Conservation (phyloP, 2,797 vertebrate genomes). For the Urocyon cinereoargenteus region DNA sequence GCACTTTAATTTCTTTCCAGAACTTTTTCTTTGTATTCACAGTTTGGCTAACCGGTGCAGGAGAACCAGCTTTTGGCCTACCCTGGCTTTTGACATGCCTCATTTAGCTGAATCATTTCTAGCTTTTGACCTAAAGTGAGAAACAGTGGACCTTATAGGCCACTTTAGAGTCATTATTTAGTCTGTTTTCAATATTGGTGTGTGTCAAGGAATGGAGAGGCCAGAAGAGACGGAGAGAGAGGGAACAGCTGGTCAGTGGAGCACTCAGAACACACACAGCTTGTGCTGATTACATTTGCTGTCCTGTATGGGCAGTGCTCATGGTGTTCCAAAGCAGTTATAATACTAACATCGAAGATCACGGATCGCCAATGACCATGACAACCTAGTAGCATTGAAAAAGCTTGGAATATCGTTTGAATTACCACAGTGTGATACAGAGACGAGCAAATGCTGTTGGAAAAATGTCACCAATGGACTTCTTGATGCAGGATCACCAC, state of each 20-base stretch:
- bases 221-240: background rate
- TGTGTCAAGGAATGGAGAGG: background rate
- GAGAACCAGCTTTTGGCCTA: background rate
- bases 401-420: background rate
- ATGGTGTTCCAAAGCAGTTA: background rate
- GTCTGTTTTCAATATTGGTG: background rate
- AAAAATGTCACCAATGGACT: background rate
- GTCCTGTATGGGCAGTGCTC: background rate
- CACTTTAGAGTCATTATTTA: background rate
- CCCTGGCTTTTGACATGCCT: background rate
- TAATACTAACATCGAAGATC: background rate
- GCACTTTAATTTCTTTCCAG: background rate
- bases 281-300: background rate
- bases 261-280: background rate
- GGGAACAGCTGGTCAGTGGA: background rate
- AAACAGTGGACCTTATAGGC: background rate
- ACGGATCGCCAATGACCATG: background rate
- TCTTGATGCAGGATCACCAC: background rate
- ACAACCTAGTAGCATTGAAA: background rate
- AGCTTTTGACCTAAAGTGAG: background rate
- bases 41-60: background rate
- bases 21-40: background rate
- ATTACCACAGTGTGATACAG: background rate
- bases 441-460: background rate
- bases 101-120: background rate